Evolutionary conservation across 2,113 vertebrate genomes (phyloP).

Genomic region (Isurus oxyrinchus): DNA sequence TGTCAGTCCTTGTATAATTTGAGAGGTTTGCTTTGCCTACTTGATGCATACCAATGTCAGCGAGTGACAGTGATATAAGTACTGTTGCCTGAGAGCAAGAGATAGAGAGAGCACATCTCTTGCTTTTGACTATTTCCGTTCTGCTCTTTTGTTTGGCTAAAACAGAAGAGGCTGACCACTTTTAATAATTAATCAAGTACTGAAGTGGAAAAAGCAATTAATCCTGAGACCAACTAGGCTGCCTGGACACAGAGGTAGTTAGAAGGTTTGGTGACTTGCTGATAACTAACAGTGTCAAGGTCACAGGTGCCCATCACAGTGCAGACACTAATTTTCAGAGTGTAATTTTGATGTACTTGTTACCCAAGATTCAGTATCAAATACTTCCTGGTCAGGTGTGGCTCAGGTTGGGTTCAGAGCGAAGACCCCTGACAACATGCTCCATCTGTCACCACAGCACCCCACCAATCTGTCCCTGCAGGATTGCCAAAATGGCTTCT

Average conservation of each 20-base stretch:
- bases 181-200: slow-evolving; percentile 13
- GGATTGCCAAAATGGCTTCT: neutral
- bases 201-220: slow-evolving; percentile 23
- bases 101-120: neutral
- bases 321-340: neutral
- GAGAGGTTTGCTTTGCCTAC: slow-evolving; percentile 19
- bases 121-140: neutral
- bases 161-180: neutral
- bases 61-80: slow-evolving; percentile 17
- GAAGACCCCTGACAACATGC: neutral
- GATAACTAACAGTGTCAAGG: neutral
- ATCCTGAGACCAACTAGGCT: neutral
- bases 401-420: neutral
- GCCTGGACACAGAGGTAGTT: neutral
- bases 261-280: neutral
- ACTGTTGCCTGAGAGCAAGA: neutral
- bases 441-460: neutral
- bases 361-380: neutral
- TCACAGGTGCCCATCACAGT: neutral
- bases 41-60: slow-evolving; percentile 13
- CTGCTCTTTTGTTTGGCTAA: neutral
- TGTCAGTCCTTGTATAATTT: slow-evolving; percentile 15
- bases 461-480: neutral
- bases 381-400: neutral
- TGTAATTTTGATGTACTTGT: neutral